These are phyloP conservation scores for Napeogenes sylphis DNA, from an alignment of 2,888 invertebrate species.

Conservation along the genomic window DNA sequence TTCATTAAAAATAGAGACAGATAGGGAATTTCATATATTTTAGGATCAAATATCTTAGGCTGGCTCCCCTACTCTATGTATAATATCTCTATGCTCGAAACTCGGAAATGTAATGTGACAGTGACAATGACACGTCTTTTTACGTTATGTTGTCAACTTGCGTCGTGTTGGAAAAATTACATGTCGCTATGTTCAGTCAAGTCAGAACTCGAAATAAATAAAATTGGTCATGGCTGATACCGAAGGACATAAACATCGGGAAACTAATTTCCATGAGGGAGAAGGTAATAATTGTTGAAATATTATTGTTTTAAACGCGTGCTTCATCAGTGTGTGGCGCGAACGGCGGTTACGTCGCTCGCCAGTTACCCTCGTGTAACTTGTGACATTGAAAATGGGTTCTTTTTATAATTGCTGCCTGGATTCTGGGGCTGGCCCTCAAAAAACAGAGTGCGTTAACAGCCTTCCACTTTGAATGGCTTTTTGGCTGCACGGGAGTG, in stretches of 20 bases:
- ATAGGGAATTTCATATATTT: too few relatives aligned
- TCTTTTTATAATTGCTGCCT: constrained; percentile 77
- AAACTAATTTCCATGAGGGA: constrained; percentile 71
- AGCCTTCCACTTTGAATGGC: constrained; percentile 51
- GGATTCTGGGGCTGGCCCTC: constrained; percentile 68
- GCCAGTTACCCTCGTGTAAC: constrained; percentile 68
- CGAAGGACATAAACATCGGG: constrained; percentile 73
- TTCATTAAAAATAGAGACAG: too few relatives aligned
- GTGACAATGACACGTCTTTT: constrained; percentile 63
- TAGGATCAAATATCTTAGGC: too few relatives aligned
- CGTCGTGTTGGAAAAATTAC: constrained; percentile 74
- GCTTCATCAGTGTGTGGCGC: constrained; percentile 56
- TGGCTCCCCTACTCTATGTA: too few relatives aligned
- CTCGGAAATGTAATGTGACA: constrained; percentile 41
- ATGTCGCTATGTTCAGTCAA: constrained; percentile 73
- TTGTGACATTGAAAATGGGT: constrained; percentile 76
- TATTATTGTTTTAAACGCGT: constrained; percentile 66
- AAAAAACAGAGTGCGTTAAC: constrained; percentile 55
- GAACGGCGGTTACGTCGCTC: constrained; percentile 52
- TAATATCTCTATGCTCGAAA: too few relatives aligned
- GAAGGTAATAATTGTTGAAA: constrained; percentile 74
- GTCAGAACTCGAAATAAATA: constrained; percentile 73
- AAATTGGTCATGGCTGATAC: constrained; percentile 74
- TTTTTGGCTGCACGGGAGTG: constrained; percentile 42
- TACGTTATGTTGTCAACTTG: constrained; percentile 58